Evolutionary conservation across 2,888 invertebrate species (phyloP).

Genomic region (Teinopalpus imperialis): DNA sequence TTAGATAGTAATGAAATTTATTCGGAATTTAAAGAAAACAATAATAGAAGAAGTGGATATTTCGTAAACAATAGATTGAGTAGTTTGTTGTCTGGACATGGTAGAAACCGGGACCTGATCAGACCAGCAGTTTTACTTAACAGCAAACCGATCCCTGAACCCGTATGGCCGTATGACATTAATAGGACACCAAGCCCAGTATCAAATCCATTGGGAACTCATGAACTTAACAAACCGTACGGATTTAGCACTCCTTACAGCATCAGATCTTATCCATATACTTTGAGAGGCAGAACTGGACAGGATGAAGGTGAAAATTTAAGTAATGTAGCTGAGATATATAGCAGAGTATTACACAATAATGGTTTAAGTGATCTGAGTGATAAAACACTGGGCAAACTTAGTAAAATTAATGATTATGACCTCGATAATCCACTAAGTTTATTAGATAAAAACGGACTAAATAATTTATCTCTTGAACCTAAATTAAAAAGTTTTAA

Average conservation of each 20-base stretch:
- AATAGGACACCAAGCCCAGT: no score
- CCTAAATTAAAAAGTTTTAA: background rate
- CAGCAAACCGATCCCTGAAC: no score
- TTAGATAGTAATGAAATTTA: no score
- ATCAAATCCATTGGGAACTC: background rate
- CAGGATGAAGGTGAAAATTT: background rate
- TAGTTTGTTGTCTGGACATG: background rate
- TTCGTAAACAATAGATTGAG: background rate
- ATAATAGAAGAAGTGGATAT: conserved; percentile 2
- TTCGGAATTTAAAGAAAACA: no score
- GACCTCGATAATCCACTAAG: conserved; percentile 1
- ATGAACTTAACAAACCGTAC: background rate
- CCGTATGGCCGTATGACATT: no score
- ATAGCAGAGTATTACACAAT: background rate
- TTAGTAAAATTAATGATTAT: conserved; percentile 2
- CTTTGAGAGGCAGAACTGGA: conserved; percentile 6
- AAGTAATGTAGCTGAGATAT: background rate
- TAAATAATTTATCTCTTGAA: background rate
- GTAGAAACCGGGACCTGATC: background rate
- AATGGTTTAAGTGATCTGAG: no score
- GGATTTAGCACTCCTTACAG: background rate
- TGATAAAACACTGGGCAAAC: background rate
- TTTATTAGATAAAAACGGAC: conserved; percentile 2
- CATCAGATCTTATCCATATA: background rate
- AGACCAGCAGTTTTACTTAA: background rate